Base-by-base conservation (phyloP, 2,113 vertebrate genomes). In the Harpagus bidentatus region DNA sequence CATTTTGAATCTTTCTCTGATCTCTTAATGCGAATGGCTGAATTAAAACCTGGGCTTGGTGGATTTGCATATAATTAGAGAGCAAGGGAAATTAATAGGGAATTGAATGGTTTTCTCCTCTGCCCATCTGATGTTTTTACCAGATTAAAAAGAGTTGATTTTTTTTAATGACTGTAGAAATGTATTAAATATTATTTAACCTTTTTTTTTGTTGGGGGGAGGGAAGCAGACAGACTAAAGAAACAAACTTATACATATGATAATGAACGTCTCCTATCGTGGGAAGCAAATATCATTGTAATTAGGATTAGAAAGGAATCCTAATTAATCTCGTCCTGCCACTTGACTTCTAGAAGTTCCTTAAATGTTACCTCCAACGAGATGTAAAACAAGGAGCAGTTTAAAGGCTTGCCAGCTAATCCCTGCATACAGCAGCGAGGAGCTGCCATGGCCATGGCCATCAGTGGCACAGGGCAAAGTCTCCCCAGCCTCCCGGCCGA, bases 11-110 rank as follows among this genome's bases (percentile, higher is more conserved):
- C 94, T 93, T 22, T 10, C 94, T 97, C 96, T 95, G 95, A 97
- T 98, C 96, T 95, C 95, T 88, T 96, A 91, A 96, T 95, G 95
- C 88, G 17, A 92, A 63, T 4, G 73, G 85, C 71, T 93, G 95
- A 94, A 91, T 95, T 97, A 97, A 98, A 96, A 96, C 95, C 95
- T 82, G 88, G 92, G 95, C 93, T 96, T 31, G 42, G 69, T 80
- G 97, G 96, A 97, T 97, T 98, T 98, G 86, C 97, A 98, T 98
- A 58, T 94, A 94, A 97, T 98, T 98, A 97, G 95, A 95, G 93
- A 93, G 95, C 88, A 66, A 90, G 94, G 90, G 86, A 96, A 97
- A 97, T 97, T 96, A 95, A 96, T 61, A 85, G 93, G 80, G 96
- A 96, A 97, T 91, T 87, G 94, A 95, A 97, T 92, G 91, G 82